Base-by-base conservation (phyloP, 2,888 invertebrate species). In the Euplexia lucipara region DNA sequence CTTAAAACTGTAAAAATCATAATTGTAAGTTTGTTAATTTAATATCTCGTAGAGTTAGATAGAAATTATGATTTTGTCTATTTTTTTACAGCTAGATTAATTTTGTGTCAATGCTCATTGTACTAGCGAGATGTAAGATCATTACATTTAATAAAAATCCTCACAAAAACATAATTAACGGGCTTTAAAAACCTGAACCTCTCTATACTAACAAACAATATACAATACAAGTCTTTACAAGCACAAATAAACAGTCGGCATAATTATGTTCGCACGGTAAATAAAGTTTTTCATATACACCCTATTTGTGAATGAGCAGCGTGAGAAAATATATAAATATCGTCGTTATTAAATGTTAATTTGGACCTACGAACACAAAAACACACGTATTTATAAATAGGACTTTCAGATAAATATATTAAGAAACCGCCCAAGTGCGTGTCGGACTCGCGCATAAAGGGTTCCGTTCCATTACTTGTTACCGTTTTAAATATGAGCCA, bases 261-360 rank as follows among this genome's bases (percentile, higher is more conserved):
- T 26, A 10, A 20, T n/a, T n/a, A n/a, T n/a, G 34, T 41, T 71
- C 64, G 20, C 51, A 71, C 49, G 45, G 39, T 14, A 47, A 14
- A n/a, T 4, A 32, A 49, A 18, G 22, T 63, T 45, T 51, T 63
- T 70, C 18, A 51, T 54, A 41, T 54, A 41, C 22, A 39, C 10
- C 56, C 44, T 70, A 70, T 70, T 41, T 67, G 14, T 30, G 30
- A n/a, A n/a, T 41, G 10, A 41, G 7, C 41, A 58, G n/a, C 58
- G 68, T 68, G 65, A 41, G 65, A 66, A 41, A 68, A 47, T 30
- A 35, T 48, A 57, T 48, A 48, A 67, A 57, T 66, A 58, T 12
- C 68, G 18, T 39, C 39, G 10, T 44, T 44, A 58, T 49, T 71
- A 57, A 57, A 47, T 44, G 34, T 39, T 66, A 59, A 66, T 72